Evolutionary conservation across 2,113 vertebrate genomes (phyloP), one percentile per base, ranked within the genome.

Genomic region (Muntiacus muntjak): DNA sequence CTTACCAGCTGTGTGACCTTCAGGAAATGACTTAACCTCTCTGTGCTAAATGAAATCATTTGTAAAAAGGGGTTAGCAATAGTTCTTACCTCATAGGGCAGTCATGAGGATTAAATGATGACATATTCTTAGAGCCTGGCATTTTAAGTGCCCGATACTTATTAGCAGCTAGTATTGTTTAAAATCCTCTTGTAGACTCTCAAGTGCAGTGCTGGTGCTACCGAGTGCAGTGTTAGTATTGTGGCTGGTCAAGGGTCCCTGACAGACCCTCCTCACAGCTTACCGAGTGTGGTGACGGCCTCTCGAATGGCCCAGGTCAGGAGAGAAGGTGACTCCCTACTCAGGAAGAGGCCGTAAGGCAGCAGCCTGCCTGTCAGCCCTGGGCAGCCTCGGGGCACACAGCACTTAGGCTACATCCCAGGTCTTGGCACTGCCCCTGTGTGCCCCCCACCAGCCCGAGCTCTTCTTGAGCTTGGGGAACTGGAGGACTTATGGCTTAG

Each of bases 41-140:
- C 88, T 94, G 57, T 90, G 55, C 60, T 60, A 95, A 93, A 76
- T 76, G 40, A 94, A 81, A 23, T 94, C 74, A 54, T 81, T 84
- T 95, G n/a, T 93, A 36, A 96, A 95, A 19, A 57, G 21, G 11
- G 16, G 28, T 47, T 92, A 84, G 55, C 86, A 85, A 33, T 17
- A 87, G 81, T 55, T 79, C 50, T 60, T 36, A 52, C 4, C 58
- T 74, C 60, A 23, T 8, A 45, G 36, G 16, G 30, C 28, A 12
- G 7, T 83, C 36, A n/a, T 64, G 17, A 60, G 43, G 10, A 62
- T 40, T 87, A 67, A 91, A 36, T 26, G 76, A 83, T 62, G 58
- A 64, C 45, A 13, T 89, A 33, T 36, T 36, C 36, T 74, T 54
- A 76, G 25, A 82, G 19, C 52, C 33, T 86, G 30, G 62, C 33